A percentile compares a stretch with the other conserved stretches of the same genome.
Conservation (phyloP, 2,113 vertebrate genomes). For the Vombatus ursinus region DNA sequence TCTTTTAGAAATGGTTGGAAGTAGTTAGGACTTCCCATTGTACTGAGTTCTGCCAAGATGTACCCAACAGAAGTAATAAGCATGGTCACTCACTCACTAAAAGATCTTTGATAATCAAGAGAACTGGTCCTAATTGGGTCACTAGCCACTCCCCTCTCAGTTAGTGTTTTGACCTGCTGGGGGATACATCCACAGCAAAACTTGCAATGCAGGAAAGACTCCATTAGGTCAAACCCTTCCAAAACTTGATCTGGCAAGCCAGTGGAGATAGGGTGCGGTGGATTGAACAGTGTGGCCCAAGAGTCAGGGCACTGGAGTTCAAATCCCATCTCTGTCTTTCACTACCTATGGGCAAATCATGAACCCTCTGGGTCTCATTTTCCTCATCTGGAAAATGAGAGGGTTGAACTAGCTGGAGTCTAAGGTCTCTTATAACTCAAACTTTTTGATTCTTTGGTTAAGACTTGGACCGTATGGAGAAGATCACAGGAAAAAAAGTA, state of each 20-base stretch:
- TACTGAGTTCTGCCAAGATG: background rate
- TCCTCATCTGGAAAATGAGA: background rate
- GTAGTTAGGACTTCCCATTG: background rate
- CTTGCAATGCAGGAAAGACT: background rate
- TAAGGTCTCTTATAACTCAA: background rate
- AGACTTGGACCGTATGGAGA: background rate
- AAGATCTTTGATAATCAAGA: background rate
- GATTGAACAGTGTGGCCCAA: background rate
- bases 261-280: too few relatives aligned
- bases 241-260: background rate
- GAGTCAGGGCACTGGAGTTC: background rate
- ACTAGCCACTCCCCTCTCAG: background rate
- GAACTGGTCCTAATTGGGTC: background rate
- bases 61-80: background rate
- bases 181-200: background rate
- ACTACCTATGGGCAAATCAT: background rate
- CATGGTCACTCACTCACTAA: background rate
- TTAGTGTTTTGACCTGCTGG: background rate
- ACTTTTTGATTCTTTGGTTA: background rate
- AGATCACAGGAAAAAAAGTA: background rate
- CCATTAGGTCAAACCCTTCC: background rate
- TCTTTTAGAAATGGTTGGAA: slow-evolving; percentile 18
- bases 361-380: background rate
- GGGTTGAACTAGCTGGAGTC: background rate
- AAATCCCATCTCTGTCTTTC: background rate